Evolutionary conservation across 2,113 vertebrate species (phyloP).

Genomic region (Corapipo altera): DNA sequence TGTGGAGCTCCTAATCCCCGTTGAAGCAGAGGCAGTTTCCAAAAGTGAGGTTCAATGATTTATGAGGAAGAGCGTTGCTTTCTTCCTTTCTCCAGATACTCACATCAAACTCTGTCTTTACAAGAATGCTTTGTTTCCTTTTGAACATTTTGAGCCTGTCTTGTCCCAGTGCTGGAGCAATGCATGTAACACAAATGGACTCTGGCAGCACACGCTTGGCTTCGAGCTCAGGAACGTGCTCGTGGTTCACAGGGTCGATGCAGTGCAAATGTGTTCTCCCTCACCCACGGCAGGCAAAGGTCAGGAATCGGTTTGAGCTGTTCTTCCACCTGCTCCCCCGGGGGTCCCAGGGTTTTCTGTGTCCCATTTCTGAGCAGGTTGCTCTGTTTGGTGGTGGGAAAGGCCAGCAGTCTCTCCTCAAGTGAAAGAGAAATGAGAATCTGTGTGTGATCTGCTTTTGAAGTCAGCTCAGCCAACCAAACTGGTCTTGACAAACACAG

Average conservation of each 20-base stretch:
- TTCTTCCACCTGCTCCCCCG: not conserved
- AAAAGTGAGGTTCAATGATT: not conserved
- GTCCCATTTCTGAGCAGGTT: not conserved
- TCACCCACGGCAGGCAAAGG: not conserved
- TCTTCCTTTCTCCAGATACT: not conserved
- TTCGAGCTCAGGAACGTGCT: not conserved
- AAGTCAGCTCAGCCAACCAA: not conserved
- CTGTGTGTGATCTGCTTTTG: not conserved
- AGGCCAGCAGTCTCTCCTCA: not conserved
- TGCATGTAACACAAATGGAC: not conserved
- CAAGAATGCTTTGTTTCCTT: not conserved
- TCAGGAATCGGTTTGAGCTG: not conserved
- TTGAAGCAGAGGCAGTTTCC: not conserved
- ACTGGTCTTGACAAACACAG: not conserved
- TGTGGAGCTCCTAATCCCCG: not conserved
- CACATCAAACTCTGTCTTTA: not conserved
- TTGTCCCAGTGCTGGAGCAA: not conserved
- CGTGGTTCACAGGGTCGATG: not conserved
- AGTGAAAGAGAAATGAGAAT: not conserved
- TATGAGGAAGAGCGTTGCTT: not conserved
- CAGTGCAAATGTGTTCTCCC: not conserved
- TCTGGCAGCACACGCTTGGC: not conserved
- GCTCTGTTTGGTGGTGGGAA: not conserved
- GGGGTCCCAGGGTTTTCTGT: accelerated
- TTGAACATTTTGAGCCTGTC: not conserved